Base-by-base conservation (phyloP, 1,140 invertebrate species). In the Eufriesea mexicana region DNA sequence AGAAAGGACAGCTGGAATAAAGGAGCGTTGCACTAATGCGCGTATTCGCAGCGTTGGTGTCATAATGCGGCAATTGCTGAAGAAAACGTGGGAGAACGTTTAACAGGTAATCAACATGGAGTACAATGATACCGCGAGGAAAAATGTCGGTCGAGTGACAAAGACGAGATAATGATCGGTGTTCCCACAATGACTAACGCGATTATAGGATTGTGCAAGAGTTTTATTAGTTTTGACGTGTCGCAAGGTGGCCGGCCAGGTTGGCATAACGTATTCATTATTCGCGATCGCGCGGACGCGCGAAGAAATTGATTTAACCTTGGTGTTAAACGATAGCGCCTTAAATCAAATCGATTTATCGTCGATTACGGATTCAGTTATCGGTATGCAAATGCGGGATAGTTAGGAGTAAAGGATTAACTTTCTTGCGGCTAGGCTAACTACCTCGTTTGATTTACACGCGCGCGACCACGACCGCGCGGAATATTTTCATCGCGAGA, bases 261-360 rank as follows among this genome's bases (percentile, higher is more conserved):
- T 51, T 7, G 18, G 8, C 54, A 20, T 49, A 71, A 47, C 59
- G 28, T 59, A 74, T 71, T 85, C 57, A 73, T 86, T 86, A 85
- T 68, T 67, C 18, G n/a, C 35, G 54, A 66, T 47, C 25, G 73
- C 6, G 76, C 42, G 8, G 59, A 81, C 28, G 42, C 59, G 68
- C 10, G 59, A 64, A 76, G 70, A 85, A 86, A 85, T 82, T 77
- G 80, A 80, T 85, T 78, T 49, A 79, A 77, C 84, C 72, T 82
- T 85, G 67, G 25, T 10, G n/a, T 35, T 54, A 28, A 70, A 45
- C 45, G 68, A 59, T 49, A 70, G 18, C 8, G 51, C 9, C 10
- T 70, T 70, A 61, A 70, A 59, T 70, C 54, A 79, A 70, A 42
- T 35, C 35, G 18, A 59, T 59, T 70, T 70, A 68, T 68, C 16